Evolutionary conservation across 1,140 invertebrate species (phyloP).

Genomic region (Drosophila navojoa): DNA sequence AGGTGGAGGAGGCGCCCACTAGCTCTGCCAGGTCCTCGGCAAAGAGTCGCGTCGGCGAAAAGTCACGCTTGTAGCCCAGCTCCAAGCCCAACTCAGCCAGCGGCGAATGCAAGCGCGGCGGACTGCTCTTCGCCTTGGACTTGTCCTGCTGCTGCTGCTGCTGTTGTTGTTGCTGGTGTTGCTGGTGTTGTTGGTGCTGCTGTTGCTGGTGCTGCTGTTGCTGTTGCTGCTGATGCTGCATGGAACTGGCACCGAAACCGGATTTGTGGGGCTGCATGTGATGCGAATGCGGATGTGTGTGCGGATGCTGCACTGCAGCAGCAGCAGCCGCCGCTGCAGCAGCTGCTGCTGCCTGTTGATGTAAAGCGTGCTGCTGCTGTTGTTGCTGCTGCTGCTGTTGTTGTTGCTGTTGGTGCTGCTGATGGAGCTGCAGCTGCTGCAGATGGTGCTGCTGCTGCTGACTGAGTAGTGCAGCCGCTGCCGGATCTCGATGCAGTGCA

Average conservation of each 20-base stretch:
- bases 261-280: conserved; percentile 56
- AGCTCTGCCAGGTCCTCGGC: conserved; percentile 85
- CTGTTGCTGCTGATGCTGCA: conserved; percentile 13
- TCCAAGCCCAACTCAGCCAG: conserved; percentile 86
- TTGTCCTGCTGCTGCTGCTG: conserved; percentile 41
- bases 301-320: too few relatives aligned
- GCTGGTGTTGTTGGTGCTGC: conserved; percentile 31
- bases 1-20: conserved; percentile 57
- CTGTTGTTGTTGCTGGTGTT: conserved; percentile 5
- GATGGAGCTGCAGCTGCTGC: conserved; percentile 59
- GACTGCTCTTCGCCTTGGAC: conserved; percentile 84
- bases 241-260: conserved; percentile 73
- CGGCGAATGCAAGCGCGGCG: conserved; percentile 85
- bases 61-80: conserved; percentile 87
- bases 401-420: conserved; percentile 79
- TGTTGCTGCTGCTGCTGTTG: conserved; percentile 66
- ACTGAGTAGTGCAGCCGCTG: conserved; percentile 84
- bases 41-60: conserved; percentile 87
- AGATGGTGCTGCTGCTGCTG: conserved; percentile 83
- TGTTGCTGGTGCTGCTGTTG: conserved; percentile 23
- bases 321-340: conserved; percentile 70
- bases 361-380: conserved; percentile 69
- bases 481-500: conserved; percentile 72
- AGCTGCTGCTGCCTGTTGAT: conserved; percentile 79
- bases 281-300: conserved; percentile 37